Conservation (phyloP, 2,888 invertebrate genomes). For the Terebella lapidaria region DNA sequence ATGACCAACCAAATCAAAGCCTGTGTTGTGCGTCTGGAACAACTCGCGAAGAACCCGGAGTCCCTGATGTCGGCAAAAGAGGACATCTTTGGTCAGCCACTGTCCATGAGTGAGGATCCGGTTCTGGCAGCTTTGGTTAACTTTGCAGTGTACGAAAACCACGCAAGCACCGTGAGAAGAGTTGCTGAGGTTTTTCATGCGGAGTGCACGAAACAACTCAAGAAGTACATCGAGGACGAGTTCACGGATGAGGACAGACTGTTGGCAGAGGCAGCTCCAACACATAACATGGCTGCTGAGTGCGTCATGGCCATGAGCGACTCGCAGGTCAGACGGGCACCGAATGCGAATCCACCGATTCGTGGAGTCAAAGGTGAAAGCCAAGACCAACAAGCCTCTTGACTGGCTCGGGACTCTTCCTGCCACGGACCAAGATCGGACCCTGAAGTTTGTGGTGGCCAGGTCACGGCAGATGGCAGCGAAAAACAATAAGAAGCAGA, state of each 20-base stretch:
- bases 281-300: constrained; percentile 7
- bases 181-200: neutral
- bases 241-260: neutral
- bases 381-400: neutral
- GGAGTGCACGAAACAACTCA: neutral
- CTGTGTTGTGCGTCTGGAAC: neutral
- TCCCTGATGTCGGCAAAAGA: neutral
- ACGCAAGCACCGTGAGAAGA: neutral
- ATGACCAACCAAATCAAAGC: neutral
- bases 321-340: neutral
- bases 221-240: constrained; percentile 1
- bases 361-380: constrained; percentile 6
- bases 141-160: neutral
- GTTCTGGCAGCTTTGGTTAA: neutral
- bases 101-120: neutral
- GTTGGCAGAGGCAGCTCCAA: neutral
- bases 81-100: constrained; percentile 2
- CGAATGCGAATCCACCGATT: constrained; percentile 2
- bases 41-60: neutral
- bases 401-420: neutral
- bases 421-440: neutral
- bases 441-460: neutral
- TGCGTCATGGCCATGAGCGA: constrained; percentile 1
- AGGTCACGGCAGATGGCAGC: too few relatives aligned
- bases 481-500: neutral